Base-by-base conservation (phyloP, 2,113 vertebrate genomes). In the Entelurus aequoreus region DNA sequence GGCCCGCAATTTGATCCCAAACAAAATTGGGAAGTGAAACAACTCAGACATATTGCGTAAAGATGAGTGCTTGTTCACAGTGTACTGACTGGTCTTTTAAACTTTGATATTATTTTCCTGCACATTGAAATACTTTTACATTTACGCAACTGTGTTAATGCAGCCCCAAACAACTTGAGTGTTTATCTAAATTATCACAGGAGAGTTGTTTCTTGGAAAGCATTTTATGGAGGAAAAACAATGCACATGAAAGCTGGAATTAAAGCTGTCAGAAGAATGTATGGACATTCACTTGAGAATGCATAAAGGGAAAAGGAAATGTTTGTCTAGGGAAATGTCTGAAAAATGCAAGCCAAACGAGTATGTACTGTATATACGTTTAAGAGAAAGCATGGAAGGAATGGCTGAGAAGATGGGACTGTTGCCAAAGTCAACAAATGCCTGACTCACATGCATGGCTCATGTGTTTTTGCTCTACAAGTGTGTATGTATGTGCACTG, bases 21-120 rank as follows among this genome's bases (percentile, higher is more conserved):
- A 80, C 71, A 71, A 75, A 12, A 6, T 8, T 40, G 60, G 71
- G 51, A 80, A 72, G 63, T 80, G 71, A 82, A 74, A 81, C 67
- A 81, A 69, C 78, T 81, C 68, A 76, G 71, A 68, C 72, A 77
- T 10, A 53, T 84, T 75, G 47, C 0, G 15, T 40, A 16, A 54
- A 28, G 28, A 28, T 54, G 53, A 14, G 35, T 38, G 13, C 28
- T 38, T 56, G 36, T 35, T 51, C 19, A 46, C 38, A 6, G 38
- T 40, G 8, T 40, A 40, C 38, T 40, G 38, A 40, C 38, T 1
- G 1, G 38, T 40, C 38, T 40, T 28, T 28, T 28, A 28, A 28
- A 28, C 28, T 3, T 28, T 28, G 28, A 28, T 28, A 2, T 28
- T 28, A 28, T 28, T 28, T 28, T 28, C 28, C 28, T 28, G 28